These are phyloP conservation scores for Pocillopora meandrina DNA, from an alignment of 92 coral and sea anemone species.

Conservation along the genomic window DNA sequence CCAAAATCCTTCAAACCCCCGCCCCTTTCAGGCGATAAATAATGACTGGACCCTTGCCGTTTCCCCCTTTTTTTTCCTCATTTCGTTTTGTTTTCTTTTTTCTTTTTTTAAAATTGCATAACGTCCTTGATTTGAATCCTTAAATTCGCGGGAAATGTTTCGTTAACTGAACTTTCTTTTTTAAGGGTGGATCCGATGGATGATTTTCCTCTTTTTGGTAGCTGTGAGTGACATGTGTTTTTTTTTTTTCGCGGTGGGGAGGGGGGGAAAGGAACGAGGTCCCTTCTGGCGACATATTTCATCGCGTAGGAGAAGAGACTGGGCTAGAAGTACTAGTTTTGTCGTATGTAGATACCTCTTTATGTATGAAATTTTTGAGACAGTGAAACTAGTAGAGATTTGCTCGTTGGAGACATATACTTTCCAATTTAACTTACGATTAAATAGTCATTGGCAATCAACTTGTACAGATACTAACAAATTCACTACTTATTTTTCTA, in stretches of 20 bases:
- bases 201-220: no score
- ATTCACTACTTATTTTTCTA: slow-evolving; percentile 24
- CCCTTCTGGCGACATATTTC: neutral
- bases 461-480: slow-evolving; percentile 11
- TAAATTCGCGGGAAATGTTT: neutral
- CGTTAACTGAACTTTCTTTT: neutral
- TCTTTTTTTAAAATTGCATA: neutral
- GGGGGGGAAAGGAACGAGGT: neutral
- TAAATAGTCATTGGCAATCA: slow-evolving; percentile 6
- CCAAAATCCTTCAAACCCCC: no score
- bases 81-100: neutral
- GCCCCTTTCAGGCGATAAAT: no score
- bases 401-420: neutral
- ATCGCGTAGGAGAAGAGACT: neutral
- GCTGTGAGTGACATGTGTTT: no score
- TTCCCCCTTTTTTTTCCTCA: neutral
- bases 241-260: no score
- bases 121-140: neutral
- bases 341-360: slow-evolving; percentile 12
- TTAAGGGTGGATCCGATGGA: no score
- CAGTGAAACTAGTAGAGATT: neutral
- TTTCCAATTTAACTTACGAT: neutral
- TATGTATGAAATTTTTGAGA: slow-evolving; percentile 4
- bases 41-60: neutral
- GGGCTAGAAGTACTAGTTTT: neutral